Conservation (phyloP, 2,888 invertebrate species). For the Drosophila meridiana region DNA sequence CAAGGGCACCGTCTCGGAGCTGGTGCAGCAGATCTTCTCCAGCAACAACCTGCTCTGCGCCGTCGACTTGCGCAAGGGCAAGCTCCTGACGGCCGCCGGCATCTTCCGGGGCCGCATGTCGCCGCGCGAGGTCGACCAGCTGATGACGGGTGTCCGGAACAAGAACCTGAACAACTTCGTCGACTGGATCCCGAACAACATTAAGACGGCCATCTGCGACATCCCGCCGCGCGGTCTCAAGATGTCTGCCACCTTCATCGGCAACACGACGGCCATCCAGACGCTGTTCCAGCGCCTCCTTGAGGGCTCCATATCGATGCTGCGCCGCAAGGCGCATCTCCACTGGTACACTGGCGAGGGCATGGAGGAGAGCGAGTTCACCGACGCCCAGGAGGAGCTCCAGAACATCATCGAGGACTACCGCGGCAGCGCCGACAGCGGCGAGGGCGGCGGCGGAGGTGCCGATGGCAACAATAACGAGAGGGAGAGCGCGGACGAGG, state of each 20-base stretch:
- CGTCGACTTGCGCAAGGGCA: slow-evolving; percentile 91
- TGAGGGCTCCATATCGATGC: slow-evolving; percentile 93
- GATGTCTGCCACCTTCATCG: slow-evolving; percentile 94
- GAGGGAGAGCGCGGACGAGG: neutral
- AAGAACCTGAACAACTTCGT: slow-evolving; percentile 91
- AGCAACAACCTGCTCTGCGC: slow-evolving; percentile 93
- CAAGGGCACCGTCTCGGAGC: slow-evolving; percentile 88
- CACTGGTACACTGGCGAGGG: slow-evolving; percentile 96
- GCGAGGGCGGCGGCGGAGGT: slow-evolving; percentile 8
- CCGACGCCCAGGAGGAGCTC: slow-evolving; percentile 93
- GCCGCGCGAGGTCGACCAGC: slow-evolving; percentile 81
- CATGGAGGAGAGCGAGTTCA: slow-evolving; percentile 95
- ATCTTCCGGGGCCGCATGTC: slow-evolving; percentile 87
- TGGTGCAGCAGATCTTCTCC: slow-evolving; percentile 90
- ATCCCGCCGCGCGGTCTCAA: slow-evolving; percentile 93
- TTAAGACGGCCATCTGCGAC: slow-evolving; percentile 93
- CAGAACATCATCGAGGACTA: slow-evolving; percentile 90
- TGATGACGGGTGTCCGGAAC: slow-evolving; percentile 90
- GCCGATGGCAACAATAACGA: slow-evolving; percentile 12
- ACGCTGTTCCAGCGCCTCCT: slow-evolving; percentile 91
- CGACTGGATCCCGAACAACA: slow-evolving; percentile 94
- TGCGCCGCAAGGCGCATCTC: slow-evolving; percentile 92
- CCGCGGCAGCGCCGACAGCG: slow-evolving; percentile 48
- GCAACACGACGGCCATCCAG: slow-evolving; percentile 92
- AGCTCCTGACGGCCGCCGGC: slow-evolving; percentile 92